Conservation (phyloP, 1,140 invertebrate genomes). For the Saxidomus purpurata region DNA sequence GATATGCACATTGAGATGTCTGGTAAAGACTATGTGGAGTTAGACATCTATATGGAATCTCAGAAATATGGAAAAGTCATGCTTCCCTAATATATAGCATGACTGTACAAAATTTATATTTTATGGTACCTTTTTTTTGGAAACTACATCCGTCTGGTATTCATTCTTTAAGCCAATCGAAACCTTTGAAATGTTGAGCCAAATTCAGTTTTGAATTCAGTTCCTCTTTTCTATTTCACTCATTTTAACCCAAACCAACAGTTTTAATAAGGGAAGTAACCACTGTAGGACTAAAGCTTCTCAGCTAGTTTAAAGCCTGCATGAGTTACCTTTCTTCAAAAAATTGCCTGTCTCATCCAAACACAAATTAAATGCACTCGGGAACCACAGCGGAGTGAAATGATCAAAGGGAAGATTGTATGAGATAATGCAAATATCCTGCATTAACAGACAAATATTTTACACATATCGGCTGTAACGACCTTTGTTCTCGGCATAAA, state of each 20-base stretch:
- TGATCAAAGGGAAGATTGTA: slow-evolving; percentile 31
- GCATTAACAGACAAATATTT: background rate
- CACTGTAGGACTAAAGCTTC: background rate
- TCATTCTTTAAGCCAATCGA: no score
- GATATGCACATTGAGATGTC: background rate
- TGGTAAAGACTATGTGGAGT: background rate
- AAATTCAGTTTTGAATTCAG: no score
- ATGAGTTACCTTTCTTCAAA: slow-evolving; percentile 37
- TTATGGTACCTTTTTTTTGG: no score
- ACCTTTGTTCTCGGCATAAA: slow-evolving; percentile 12
- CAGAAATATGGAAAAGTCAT: background rate
- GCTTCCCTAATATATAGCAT: background rate
- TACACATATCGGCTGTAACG: background rate
- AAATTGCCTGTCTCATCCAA: background rate
- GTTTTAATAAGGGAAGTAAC: slow-evolving; percentile 23
- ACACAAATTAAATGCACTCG: background rate
- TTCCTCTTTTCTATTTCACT: no score
- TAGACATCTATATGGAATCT: background rate
- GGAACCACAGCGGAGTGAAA: background rate
- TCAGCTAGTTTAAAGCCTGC: background rate
- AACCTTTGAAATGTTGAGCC: no score
- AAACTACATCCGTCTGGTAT: no score
- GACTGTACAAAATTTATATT: no score
- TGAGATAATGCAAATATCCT: background rate
- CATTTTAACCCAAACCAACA: no score